Conservation (phyloP, 2,797 vertebrate species). For the Scleropages formosus region DNA sequence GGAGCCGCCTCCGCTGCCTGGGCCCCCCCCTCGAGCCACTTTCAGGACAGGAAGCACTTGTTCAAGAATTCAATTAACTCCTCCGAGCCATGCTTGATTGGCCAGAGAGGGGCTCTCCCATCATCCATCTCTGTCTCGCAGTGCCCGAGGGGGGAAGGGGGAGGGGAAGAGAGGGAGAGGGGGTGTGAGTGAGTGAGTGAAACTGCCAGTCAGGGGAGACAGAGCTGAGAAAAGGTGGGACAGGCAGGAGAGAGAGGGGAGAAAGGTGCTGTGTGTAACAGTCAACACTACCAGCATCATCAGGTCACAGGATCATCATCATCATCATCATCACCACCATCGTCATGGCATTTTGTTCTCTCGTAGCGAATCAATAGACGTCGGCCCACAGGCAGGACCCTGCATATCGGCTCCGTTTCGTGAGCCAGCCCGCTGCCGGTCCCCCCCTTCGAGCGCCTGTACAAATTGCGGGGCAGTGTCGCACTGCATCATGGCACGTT, state of each 20-base stretch:
- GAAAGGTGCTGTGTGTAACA: neutral
- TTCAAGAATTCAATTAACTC: constrained; percentile 73
- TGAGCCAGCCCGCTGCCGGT: neutral
- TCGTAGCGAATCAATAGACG: neutral
- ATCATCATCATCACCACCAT: neutral
- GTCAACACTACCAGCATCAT: neutral
- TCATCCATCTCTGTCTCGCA: constrained; percentile 61
- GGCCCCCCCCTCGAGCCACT: constrained; percentile 49
- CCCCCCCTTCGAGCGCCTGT: too few relatives aligned
- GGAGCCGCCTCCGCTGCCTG: constrained; percentile 53
- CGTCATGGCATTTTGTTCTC: neutral
- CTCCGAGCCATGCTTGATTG: constrained; percentile 60
- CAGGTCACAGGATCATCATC: neutral
- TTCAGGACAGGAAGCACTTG: constrained; percentile 59
- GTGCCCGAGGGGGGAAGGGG: constrained; percentile 31
- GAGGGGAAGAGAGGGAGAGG: too few relatives aligned
- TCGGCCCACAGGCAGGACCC: too few relatives aligned
- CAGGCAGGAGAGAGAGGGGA: neutral
- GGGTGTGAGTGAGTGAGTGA: too few relatives aligned
- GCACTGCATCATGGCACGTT: too few relatives aligned
- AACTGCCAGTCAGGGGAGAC: constrained; percentile 1
- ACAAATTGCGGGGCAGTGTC: too few relatives aligned
- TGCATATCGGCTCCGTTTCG: neutral
- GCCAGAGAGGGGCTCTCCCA: constrained; percentile 57
- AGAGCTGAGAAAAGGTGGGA: neutral